A percentile compares a stretch with the other conserved stretches of the same genome.
These are phyloP conservation scores for honey bee (Apis mellifera) DNA, from an alignment of 1,140 invertebrate species.

Conservation along the genomic window Amel_HAv3.1 CM009943.2:4016501-4017000, in stretches of 20 bases:
- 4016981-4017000: slow-evolving; percentile 1
- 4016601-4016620: slow-evolving; percentile 21
- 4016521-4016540: slow-evolving; percentile 29
- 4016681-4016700: background rate
- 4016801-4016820: background rate
- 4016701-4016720: slow-evolving; percentile 40
- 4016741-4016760: background rate
- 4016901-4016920: too few species aligned
- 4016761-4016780: background rate
- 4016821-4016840: background rate
- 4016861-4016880: background rate
- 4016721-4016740: slow-evolving; percentile 3
- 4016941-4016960: background rate
- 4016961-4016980: background rate
- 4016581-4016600: slow-evolving; percentile 12
- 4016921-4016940: too few species aligned
- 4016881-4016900: background rate
- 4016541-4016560: slow-evolving; percentile 35
- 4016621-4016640: slow-evolving; percentile 41
- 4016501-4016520: slow-evolving; percentile 46
- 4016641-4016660: slow-evolving; percentile 30
- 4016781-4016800: background rate
- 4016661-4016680: background rate
- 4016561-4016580: slow-evolving; percentile 37
- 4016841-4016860: background rate